phyloP scores from a whole-genome alignment of 2,888 invertebrate species.

The Saturnia pavonia region DNA sequence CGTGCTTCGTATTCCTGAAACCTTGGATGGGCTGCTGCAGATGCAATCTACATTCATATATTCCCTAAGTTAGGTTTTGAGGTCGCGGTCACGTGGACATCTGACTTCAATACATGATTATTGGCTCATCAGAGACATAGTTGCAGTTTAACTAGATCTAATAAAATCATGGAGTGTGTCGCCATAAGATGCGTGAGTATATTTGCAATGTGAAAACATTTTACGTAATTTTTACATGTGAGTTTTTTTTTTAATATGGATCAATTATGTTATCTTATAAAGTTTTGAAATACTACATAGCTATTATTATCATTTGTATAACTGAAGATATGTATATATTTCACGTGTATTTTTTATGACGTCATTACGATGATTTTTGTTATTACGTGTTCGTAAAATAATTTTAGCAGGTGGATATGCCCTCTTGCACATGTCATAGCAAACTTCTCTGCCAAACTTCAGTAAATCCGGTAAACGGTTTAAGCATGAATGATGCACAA shows the following conservation, averaged over 20 bases:
- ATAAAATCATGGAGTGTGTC: neutral
- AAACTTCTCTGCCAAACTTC: too few species aligned
- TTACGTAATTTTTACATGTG: neutral
- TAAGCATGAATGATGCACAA: too few species aligned
- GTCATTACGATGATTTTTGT: too few species aligned
- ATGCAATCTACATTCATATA: conserved; percentile 55
- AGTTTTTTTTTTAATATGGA: neutral
- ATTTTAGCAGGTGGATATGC: too few species aligned
- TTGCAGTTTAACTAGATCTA: conserved; percentile 32
- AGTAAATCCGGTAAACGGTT: too few species aligned
- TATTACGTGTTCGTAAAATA: too few species aligned
- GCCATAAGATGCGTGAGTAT: neutral
- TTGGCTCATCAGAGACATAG: conserved; percentile 34
- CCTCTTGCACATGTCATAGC: too few species aligned
- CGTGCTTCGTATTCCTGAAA: conserved; percentile 41
- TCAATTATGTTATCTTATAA: too few species aligned
- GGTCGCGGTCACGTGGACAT: conserved; percentile 41
- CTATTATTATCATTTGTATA: too few species aligned
- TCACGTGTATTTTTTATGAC: too few species aligned
- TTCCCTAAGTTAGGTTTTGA: conserved; percentile 52
- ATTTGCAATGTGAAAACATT: conserved; percentile 1
- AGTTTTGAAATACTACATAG: too few species aligned
- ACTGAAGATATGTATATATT: too few species aligned
- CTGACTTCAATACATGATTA: conserved; percentile 39
- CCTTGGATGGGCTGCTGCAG: conserved; percentile 47